These are phyloP conservation scores for Emys orbicularis DNA, from an alignment of 2,797 vertebrate genomes.

Conservation along the genomic window DNA sequence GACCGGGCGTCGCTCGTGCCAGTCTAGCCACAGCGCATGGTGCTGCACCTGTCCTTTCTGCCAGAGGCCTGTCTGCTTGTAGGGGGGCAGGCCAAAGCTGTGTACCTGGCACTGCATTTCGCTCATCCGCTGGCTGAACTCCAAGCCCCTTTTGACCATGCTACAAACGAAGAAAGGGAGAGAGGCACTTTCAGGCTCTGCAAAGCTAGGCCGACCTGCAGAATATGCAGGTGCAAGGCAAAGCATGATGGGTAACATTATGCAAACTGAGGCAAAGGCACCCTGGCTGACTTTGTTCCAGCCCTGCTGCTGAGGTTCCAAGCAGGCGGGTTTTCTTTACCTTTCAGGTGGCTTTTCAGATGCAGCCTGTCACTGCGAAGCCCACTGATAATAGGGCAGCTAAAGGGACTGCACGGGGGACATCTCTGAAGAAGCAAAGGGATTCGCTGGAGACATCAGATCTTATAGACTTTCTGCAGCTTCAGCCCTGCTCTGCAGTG, in stretches of 20 bases:
- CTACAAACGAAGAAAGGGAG: background rate
- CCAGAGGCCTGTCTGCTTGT: background rate
- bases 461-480: background rate
- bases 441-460: background rate
- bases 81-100: conserved; percentile 83
- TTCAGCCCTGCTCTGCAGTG: background rate
- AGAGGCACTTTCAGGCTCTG: background rate
- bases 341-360: background rate
- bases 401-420: background rate
- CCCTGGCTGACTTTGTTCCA: background rate
- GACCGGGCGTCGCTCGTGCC: conserved; percentile 74
- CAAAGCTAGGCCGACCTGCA: background rate
- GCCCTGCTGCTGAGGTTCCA: background rate
- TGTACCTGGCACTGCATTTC: conserved; percentile 81
- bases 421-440: background rate
- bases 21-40: conserved; percentile 85
- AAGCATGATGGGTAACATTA: background rate
- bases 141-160: background rate
- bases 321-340: background rate
- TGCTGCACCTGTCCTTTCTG: conserved; percentile 43
- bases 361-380: background rate
- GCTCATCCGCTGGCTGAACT: background rate
- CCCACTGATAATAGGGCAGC: background rate
- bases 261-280: background rate
- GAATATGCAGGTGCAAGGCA: background rate